phyloP scores from a whole-genome alignment of 2,797 vertebrate species.

The Sitta carolinensis region DNA sequence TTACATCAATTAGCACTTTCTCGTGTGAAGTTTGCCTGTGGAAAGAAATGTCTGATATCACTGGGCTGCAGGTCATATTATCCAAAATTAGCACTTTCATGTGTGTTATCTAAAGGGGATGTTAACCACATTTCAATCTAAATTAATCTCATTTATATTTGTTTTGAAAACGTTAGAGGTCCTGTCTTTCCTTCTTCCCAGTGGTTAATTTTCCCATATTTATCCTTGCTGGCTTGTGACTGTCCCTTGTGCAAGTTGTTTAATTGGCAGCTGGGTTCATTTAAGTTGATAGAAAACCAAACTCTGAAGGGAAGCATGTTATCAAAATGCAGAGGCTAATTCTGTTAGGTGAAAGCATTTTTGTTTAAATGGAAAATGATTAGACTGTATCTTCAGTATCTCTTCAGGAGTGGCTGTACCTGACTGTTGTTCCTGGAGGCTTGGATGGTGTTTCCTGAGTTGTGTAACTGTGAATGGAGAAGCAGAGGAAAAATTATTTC shows the following conservation, averaged over 20 bases:
- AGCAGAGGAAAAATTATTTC: neutral
- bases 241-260: neutral
- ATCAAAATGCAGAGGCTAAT: constrained; percentile 17
- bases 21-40: neutral
- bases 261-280: constrained; percentile 21
- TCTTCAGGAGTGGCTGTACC: neutral
- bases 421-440: neutral
- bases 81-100: neutral
- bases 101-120: neutral
- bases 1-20: neutral
- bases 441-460: neutral
- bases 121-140: neutral
- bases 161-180: neutral
- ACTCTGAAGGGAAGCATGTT: neutral
- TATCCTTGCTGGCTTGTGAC: neutral
- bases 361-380: neutral
- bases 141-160: constrained; percentile 18
- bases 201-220: neutral
- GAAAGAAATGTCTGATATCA: neutral
- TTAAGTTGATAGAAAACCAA: neutral
- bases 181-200: neutral
- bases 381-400: neutral
- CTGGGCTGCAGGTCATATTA: neutral
- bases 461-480: neutral
- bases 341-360: constrained; percentile 9